phyloP scores from a whole-genome alignment of 2,888 invertebrate species.

The Endomychus coccineus region DNA sequence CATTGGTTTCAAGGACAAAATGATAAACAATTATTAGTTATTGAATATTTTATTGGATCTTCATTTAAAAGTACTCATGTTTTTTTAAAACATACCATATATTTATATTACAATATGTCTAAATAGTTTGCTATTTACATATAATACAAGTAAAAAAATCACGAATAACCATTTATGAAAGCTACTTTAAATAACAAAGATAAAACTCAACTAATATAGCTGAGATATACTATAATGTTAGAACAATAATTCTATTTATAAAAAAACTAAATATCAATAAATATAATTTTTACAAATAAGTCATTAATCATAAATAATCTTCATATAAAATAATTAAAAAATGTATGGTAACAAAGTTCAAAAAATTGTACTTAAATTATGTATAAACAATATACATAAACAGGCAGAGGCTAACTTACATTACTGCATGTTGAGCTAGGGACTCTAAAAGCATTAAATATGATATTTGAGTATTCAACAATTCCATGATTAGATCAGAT shows the following conservation, averaged over 20 bases:
- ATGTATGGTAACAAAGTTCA: slow-evolving; percentile 41
- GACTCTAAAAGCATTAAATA: slow-evolving; percentile 17
- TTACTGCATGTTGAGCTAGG: slow-evolving; percentile 10
- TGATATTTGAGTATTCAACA: slow-evolving; percentile 31
- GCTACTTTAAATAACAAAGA: slow-evolving; percentile 28
- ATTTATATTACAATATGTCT: too few relatives aligned
- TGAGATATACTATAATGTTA: too few relatives aligned
- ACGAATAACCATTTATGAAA: slow-evolving; percentile 34
- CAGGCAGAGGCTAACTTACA: slow-evolving; percentile 17
- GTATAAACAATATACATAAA: slow-evolving; percentile 21
- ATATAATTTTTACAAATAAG: slow-evolving; percentile 4
- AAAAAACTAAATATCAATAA: background rate
- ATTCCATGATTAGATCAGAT: slow-evolving; percentile 31
- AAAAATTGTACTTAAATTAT: slow-evolving; percentile 37
- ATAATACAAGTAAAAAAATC: slow-evolving; percentile 40
- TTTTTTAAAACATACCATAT: too few relatives aligned
- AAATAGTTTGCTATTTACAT: slow-evolving; percentile 41
- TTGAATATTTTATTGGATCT: too few relatives aligned
- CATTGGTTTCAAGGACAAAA: too few relatives aligned
- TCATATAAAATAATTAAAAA: slow-evolving; percentile 26
- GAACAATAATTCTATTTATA: slow-evolving; percentile 15
- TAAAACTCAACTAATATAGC: slow-evolving; percentile 38
- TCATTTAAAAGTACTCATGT: too few relatives aligned
- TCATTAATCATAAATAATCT: slow-evolving; percentile 16
- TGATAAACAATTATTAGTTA: too few relatives aligned